Evolutionary conservation across 2,888 invertebrate genomes (phyloP).

Genomic region (Hyles lineata): DNA sequence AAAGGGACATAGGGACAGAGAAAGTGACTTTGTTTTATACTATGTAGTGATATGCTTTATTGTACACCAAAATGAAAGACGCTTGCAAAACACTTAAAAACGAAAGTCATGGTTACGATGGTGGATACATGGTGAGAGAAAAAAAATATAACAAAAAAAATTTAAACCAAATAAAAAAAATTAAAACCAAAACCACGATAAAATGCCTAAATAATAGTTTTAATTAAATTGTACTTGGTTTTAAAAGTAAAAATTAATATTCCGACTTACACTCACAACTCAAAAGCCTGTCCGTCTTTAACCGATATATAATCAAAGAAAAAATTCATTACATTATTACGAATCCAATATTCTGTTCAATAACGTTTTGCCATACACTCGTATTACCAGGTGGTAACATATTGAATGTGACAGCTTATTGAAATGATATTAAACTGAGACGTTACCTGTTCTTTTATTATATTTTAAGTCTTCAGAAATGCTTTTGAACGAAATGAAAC

Average conservation of each 20-base stretch:
- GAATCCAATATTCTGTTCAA: conserved; percentile 49
- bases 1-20: no score
- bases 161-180: no score
- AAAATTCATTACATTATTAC: conserved; percentile 17
- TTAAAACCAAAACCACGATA: no score
- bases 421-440: conserved; percentile 49
- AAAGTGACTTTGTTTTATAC: no score
- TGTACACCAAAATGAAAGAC: no score
- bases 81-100: no score
- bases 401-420: conserved; percentile 66
- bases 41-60: no score
- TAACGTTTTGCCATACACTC: conserved; percentile 53
- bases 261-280: neutral
- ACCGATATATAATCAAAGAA: neutral
- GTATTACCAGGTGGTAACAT: conserved; percentile 58
- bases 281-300: neutral
- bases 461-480: conserved; percentile 21
- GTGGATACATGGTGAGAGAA: no score
- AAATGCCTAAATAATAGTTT: no score
- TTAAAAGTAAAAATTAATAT: neutral
- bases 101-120: no score
- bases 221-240: neutral
- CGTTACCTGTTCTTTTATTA: conserved; percentile 28
- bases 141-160: no score
- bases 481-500: neutral